A percentile compares a stretch with the other conserved stretches of the same genome.
Evolutionary conservation across 1,140 invertebrate species (phyloP).

Genomic region (Cyclina sinensis): DNA sequence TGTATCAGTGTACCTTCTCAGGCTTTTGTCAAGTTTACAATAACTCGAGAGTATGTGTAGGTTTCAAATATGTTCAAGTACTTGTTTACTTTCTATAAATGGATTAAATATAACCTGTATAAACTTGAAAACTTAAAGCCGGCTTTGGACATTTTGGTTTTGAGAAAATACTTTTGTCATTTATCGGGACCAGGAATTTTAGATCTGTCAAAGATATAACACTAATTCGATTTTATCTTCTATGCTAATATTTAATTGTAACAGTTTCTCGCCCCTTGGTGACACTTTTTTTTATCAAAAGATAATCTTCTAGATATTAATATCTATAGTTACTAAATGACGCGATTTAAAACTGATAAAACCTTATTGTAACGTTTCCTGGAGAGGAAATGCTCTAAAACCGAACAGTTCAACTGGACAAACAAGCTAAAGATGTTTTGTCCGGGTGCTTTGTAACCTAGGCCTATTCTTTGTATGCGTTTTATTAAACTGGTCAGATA

Average conservation of each 20-base stretch:
- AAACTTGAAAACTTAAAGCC: not conserved
- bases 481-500: too few relatives aligned
- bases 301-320: not conserved
- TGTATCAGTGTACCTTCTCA: not conserved
- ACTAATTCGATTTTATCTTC: too few relatives aligned
- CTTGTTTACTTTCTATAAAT: slow-evolving; percentile 6
- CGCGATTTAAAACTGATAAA: too few relatives aligned
- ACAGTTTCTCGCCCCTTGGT: not conserved
- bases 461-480: too few relatives aligned
- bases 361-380: too few relatives aligned
- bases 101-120: slow-evolving; percentile 12
- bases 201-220: not conserved
- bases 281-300: too few relatives aligned
- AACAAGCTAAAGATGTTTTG: too few relatives aligned
- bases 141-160: not conserved
- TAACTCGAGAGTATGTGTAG: not conserved
- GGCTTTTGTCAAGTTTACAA: not conserved
- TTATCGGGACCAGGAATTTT: too few relatives aligned
- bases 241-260: not conserved
- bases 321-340: too few relatives aligned
- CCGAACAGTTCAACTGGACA: too few relatives aligned
- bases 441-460: too few relatives aligned
- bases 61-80: not conserved
- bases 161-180: not conserved
- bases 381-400: too few relatives aligned